phyloP scores from a whole-genome alignment of 2,113 vertebrate species.

The Bombycilla garrulus region DNA sequence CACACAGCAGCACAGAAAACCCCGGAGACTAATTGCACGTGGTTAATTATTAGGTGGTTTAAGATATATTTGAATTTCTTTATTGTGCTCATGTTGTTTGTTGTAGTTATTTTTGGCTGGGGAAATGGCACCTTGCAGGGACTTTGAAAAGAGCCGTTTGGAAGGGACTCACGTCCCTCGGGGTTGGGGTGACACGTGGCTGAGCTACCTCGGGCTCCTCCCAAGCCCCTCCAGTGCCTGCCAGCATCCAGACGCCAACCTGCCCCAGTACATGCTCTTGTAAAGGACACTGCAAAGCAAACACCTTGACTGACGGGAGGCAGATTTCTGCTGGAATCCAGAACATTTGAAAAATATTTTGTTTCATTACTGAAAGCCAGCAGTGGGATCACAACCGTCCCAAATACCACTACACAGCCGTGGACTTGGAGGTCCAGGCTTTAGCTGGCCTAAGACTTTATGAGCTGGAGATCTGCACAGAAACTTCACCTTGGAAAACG shows the following conservation, averaged over 20 bases:
- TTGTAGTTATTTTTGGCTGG: not conserved
- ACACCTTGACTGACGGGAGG: not conserved
- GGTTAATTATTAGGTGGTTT: constrained; percentile 5
- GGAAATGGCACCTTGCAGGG: not conserved
- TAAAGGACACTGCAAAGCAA: not conserved
- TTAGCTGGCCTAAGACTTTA: not conserved
- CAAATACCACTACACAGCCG: not conserved
- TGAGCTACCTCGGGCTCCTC: not conserved
- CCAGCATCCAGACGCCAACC: not conserved
- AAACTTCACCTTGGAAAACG: rapidly evolving
- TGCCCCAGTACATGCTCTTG: not conserved
- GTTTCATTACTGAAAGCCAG: not conserved
- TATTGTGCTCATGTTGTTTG: not conserved
- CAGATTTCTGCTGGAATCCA: not conserved
- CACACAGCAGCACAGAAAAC: constrained; percentile 38
- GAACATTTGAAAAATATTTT: not conserved
- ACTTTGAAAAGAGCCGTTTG: not conserved
- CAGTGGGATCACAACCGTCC: not conserved
- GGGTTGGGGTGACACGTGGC: not conserved
- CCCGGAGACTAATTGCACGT: not conserved
- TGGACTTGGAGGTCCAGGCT: not conserved
- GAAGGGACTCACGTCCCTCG: not conserved
- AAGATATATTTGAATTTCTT: constrained; percentile 22
- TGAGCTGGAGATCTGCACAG: not conserved
- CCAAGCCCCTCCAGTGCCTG: not conserved